phyloP scores from a whole-genome alignment of 2,113 vertebrate species.

The Platanista minor region DNA sequence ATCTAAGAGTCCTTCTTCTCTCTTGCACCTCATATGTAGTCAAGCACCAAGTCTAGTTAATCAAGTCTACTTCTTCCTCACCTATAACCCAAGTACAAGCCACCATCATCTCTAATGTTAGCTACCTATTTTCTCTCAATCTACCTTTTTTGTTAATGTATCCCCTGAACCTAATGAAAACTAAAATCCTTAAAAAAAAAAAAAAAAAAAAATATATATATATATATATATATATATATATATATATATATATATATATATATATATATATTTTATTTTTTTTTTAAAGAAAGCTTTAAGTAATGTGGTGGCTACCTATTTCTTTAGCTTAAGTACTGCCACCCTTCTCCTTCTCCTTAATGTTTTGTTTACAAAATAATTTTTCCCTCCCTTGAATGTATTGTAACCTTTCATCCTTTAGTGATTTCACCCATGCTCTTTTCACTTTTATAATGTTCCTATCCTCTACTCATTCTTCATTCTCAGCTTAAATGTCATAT shows the following conservation, averaged over 20 bases:
- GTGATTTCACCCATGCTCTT: not conserved
- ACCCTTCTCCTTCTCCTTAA: not conserved
- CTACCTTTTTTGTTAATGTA: not conserved
- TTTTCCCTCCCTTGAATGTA: not conserved
- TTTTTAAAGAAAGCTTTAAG: not conserved
- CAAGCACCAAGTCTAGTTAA: not conserved
- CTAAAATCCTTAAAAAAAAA: not conserved
- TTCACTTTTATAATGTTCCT: not conserved
- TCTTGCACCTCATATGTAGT: not conserved
- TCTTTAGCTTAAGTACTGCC: not conserved
- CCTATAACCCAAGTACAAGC: not conserved
- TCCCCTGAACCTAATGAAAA: not conserved
- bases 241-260: too few species aligned
- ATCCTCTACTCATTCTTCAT: not conserved
- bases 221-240: too few species aligned
- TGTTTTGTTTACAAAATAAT: not conserved
- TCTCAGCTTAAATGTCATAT: not conserved
- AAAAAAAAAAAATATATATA: too few species aligned
- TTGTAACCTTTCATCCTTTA: not conserved
- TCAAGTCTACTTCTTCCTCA: not conserved
- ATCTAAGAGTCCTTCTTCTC: not conserved
- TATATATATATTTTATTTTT: too few species aligned
- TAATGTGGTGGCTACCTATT: not conserved
- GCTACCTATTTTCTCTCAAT: not conserved
- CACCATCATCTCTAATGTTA: not conserved